A percentile compares a stretch with the other conserved stretches of the same genome.
Evolutionary conservation across 2,888 invertebrate genomes (phyloP).

Genomic region (Heliconius erato): DNA sequence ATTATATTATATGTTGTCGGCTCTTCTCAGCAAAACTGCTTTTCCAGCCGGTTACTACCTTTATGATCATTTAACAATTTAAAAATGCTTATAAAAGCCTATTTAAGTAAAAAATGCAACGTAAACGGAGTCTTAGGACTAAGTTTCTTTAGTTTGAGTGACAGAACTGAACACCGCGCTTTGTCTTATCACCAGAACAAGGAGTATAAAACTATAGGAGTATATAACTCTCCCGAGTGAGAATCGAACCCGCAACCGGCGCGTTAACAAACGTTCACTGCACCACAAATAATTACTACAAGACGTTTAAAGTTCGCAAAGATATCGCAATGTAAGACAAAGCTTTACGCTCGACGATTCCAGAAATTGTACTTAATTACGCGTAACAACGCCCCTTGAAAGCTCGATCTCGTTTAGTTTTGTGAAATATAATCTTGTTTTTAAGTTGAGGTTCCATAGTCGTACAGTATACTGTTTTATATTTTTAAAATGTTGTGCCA

Average conservation of each 20-base stretch:
- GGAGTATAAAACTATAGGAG: neutral
- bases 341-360: constrained; percentile 18
- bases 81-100: too few relatives aligned
- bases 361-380: constrained; percentile 32
- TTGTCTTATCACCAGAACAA: neutral
- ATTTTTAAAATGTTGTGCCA: neutral
- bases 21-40: too few relatives aligned
- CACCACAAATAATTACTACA: neutral
- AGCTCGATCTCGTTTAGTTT: constrained; percentile 31
- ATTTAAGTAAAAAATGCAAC: too few relatives aligned
- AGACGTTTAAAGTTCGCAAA: constrained; percentile 8
- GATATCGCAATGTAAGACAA: constrained; percentile 11
- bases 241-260: neutral
- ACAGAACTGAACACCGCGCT: too few relatives aligned
- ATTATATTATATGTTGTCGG: too few relatives aligned
- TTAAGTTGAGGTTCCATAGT: constrained; percentile 11
- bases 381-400: constrained; percentile 29
- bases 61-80: too few relatives aligned
- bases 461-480: neutral
- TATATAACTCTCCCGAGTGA: neutral
- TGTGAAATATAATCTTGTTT: constrained; percentile 28
- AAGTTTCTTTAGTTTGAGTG: too few relatives aligned
- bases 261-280: neutral
- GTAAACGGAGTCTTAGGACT: too few relatives aligned
- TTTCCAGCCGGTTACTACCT: too few relatives aligned